A percentile compares a stretch with the other conserved stretches of the same genome.
These are phyloP conservation scores for Rhynchophorus ferrugineus DNA, from an alignment of 1,140 invertebrate genomes.

Conservation along the genomic window DNA sequence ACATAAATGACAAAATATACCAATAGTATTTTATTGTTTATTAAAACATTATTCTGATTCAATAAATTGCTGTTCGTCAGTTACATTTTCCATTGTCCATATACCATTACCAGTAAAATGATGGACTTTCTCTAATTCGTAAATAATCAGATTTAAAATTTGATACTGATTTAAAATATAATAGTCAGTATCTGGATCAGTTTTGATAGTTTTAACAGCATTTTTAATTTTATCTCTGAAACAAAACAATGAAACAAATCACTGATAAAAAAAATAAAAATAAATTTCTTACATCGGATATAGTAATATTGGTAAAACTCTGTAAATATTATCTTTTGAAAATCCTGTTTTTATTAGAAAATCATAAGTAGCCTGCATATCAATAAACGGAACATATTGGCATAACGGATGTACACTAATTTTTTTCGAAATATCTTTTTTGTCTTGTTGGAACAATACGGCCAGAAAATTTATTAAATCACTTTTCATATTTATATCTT, in stretches of 20 bases:
- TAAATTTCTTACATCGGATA: conserved; percentile 46
- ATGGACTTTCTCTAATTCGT: conserved; percentile 47
- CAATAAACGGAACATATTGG: conserved; percentile 43
- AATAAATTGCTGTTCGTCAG: no score
- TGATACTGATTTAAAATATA: conserved; percentile 37
- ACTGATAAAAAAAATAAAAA: conserved; percentile 6
- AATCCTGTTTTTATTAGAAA: conserved; percentile 43
- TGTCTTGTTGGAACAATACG: conserved; percentile 30
- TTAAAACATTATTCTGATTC: no score
- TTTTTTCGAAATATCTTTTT: conserved; percentile 33
- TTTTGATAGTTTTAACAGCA: neutral
- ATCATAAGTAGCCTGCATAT: conserved; percentile 44
- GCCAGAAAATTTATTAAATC: conserved; percentile 27
- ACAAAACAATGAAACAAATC: neutral
- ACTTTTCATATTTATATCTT: conserved; percentile 37
- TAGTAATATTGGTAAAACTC: conserved; percentile 47
- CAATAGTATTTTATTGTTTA: no score
- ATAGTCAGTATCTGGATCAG: conserved; percentile 5
- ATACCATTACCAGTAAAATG: conserved; percentile 49
- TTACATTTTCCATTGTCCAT: no score
- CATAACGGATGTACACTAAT: conserved; percentile 48
- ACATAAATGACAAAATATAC: no score
- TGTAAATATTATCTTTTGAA: conserved; percentile 43
- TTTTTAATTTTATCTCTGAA: neutral
- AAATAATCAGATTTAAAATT: conserved; percentile 44